These are phyloP conservation scores for Trididemnum clinides DNA, from an alignment of 23 tunicate genomes.

Conservation along the genomic window DNA sequence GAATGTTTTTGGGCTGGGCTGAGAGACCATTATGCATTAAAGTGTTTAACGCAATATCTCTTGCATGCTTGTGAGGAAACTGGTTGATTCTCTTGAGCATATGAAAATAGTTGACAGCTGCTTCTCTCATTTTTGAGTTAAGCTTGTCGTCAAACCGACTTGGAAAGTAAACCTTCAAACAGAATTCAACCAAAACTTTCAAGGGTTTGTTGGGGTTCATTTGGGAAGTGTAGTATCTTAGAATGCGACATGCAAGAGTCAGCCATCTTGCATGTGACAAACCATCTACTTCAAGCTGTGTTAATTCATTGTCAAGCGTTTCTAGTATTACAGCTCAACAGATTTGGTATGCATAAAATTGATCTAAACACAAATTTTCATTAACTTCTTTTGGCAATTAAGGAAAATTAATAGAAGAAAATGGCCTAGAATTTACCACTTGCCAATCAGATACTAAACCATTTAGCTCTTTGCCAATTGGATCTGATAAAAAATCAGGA, in stretches of 20 bases:
- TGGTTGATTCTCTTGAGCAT: slow-evolving; percentile 12
- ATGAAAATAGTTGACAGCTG: slow-evolving; percentile 8
- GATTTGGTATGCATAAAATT: slow-evolving; percentile 36
- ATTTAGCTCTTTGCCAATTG: slow-evolving; percentile 27
- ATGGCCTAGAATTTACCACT: background rate
- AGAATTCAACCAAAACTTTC: background rate
- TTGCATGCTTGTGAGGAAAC: slow-evolving; percentile 17
- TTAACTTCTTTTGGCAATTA: slow-evolving; percentile 23
- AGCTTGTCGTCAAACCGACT: slow-evolving; percentile 31
- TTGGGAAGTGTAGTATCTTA: slow-evolving; percentile 17
- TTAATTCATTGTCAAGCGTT: slow-evolving; percentile 14
- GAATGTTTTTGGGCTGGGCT: slow-evolving; percentile 28
- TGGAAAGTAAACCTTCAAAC: slow-evolving; percentile 12
- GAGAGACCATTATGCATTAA: slow-evolving; percentile 10
- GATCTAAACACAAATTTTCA: slow-evolving; percentile 20
- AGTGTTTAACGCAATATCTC: slow-evolving; percentile 1
- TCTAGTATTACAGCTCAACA: slow-evolving; percentile 23
- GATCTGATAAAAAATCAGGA: slow-evolving; percentile 30
- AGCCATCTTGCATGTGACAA: too few species aligned
- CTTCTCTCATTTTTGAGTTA: background rate
- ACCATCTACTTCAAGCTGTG: slow-evolving; percentile 28
- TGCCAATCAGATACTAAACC: slow-evolving; percentile 42
- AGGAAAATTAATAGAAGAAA: slow-evolving; percentile 13
- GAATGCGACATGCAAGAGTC: too few species aligned
- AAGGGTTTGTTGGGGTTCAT: background rate